Conservation (phyloP, 2,888 invertebrate species). For the Rhagium mordax region DNA sequence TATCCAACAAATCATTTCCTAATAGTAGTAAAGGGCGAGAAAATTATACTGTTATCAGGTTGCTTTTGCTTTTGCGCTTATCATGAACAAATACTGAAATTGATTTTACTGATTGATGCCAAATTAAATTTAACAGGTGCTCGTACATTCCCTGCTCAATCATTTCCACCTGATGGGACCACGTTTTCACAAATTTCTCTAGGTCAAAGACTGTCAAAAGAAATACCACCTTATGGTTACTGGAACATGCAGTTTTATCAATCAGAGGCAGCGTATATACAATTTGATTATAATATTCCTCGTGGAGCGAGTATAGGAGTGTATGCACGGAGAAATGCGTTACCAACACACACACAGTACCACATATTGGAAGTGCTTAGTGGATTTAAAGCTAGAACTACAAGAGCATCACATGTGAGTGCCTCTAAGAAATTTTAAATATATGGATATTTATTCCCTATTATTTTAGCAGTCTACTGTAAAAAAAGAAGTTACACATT, state of each 20-base stretch:
- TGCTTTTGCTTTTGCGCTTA: slow-evolving; percentile 4
- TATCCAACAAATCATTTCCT: too few species aligned
- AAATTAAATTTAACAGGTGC: slow-evolving; percentile 75
- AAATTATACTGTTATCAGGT: background rate
- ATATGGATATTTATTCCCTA: slow-evolving; percentile 12
- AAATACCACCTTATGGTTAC: slow-evolving; percentile 94
- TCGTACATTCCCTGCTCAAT: slow-evolving; percentile 90
- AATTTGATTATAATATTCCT: slow-evolving; percentile 95
- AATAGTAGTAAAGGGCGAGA: too few species aligned
- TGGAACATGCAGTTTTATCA: slow-evolving; percentile 99
- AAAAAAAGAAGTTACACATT: slow-evolving; percentile 93
- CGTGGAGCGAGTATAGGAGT: slow-evolving; percentile 94
- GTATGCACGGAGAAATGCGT: slow-evolving; percentile 92
- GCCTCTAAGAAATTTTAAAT: background rate
- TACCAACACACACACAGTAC: slow-evolving; percentile 97
- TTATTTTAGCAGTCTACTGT: slow-evolving; percentile 80
- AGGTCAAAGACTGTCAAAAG: slow-evolving; percentile 89
- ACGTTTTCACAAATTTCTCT: slow-evolving; percentile 92
- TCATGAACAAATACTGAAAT: background rate
- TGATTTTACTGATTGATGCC: background rate
- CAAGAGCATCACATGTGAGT: slow-evolving; percentile 90
- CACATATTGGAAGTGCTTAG: slow-evolving; percentile 95
- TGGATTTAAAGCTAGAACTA: slow-evolving; percentile 89
- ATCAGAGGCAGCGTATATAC: slow-evolving; percentile 93
- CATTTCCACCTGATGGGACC: slow-evolving; percentile 93